Evolutionary conservation across 2,888 invertebrate species (phyloP).

Genomic region (Phyto melanocephala): DNA sequence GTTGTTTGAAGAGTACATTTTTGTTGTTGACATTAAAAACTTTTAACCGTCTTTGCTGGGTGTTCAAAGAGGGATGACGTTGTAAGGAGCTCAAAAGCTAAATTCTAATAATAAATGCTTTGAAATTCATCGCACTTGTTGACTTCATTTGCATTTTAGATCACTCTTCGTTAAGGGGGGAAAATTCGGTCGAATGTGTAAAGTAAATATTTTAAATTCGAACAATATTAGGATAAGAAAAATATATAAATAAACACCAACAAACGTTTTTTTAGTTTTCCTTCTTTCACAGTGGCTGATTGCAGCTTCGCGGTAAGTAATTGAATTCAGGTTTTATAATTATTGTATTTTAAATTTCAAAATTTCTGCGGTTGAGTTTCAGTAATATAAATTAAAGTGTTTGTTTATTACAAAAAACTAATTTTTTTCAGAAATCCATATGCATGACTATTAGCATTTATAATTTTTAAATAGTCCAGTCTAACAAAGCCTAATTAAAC

Average conservation of each 20-base stretch:
- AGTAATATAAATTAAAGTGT: no score
- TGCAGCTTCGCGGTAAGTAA: background rate
- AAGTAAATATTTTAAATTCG: background rate
- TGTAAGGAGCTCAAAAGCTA: slow-evolving; percentile 34
- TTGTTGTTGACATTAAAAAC: slow-evolving; percentile 20
- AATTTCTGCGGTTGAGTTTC: no score
- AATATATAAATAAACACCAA: background rate
- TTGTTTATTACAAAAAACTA: no score
- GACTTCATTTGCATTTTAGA: slow-evolving; percentile 51
- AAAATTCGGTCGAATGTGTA: slow-evolving; percentile 4
- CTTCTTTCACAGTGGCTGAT: background rate
- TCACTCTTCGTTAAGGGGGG: background rate
- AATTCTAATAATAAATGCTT: slow-evolving; percentile 50
- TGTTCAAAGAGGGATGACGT: background rate
- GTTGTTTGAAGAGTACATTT: slow-evolving; percentile 9
- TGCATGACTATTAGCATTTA: no score
- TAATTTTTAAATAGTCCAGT: no score
- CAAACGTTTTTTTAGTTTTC: background rate
- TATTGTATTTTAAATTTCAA: no score
- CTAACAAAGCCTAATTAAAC: no score
- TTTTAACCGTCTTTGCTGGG: background rate
- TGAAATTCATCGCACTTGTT: slow-evolving; percentile 42
- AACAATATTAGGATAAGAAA: background rate
- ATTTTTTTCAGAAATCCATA: no score
- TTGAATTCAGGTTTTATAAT: no score